Base-by-base conservation (phyloP, 2,113 vertebrate species). In the Larimichthys crocea region DNA sequence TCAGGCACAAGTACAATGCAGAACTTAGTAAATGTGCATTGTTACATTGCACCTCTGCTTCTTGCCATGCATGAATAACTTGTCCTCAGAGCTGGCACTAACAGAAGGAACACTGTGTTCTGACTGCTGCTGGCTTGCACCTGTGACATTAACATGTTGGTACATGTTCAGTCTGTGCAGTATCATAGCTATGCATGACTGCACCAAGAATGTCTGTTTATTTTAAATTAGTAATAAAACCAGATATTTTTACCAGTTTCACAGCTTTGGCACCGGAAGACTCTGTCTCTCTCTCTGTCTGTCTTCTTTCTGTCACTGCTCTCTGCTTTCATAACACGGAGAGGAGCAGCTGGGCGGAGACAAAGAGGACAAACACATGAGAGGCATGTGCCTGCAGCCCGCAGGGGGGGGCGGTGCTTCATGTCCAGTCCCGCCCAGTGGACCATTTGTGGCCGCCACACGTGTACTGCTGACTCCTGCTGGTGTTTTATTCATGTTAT, bases 301-400 rank as follows among this genome's bases (percentile, higher is more conserved):
- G 26, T 31, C 31, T n/a, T 1, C 35, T 40, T 8, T 1, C 35
- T 35, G 7, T 44, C 48, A 6, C 74, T 4, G 68, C 3, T 42
- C 3, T 42, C 48, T 31, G 73, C 55, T 90, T 82, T 86, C 86
- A 84, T 87, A 90, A 87, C 86, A 62, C 0, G 3, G 4, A 11
- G 57, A 17, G 11, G 19, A 31, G 29, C 31, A 1, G 40, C 2
- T n/a, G 84, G 84, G 90, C 72, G 80, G 84, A 72, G 90, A 62
- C 26, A 60, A 12, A 3, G 8, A 49, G 19, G 3, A 4, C 3
- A 16, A 8, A 6, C 74, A 48, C 59, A 56, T 69, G 56, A 17
- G 53, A 19, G 22, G 16, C 61, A 77, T 16, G 73, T 85, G 59
- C 35, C 19, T 2, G n/a, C 24, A 22, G 59, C 56, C 49, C n/a